phyloP scores from a whole-genome alignment of 2,797 vertebrate species.

The Rhincodon typus region DNA sequence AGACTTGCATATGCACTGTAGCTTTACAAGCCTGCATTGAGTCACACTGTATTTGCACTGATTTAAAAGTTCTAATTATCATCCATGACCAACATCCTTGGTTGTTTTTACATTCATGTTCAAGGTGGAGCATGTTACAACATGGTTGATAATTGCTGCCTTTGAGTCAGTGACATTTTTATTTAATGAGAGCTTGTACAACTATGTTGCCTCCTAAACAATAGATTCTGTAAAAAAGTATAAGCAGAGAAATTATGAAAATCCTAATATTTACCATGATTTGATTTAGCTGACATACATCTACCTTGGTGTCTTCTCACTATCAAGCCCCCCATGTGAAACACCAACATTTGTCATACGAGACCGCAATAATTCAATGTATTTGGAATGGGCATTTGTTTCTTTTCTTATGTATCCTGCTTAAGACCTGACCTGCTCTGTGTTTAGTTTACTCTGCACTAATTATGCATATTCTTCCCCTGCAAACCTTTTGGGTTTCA shows the following conservation, averaged over 20 bases:
- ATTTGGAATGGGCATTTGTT: too few species aligned
- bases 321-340: not conserved
- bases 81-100: not conserved
- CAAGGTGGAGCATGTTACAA: conserved; percentile 10
- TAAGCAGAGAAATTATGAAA: not conserved
- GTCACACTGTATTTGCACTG: not conserved
- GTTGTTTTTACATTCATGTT: conserved; percentile 16
- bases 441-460: too few species aligned
- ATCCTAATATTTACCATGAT: not conserved
- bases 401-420: not conserved
- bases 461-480: not conserved
- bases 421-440: not conserved
- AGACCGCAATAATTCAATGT: not conserved
- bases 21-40: not conserved
- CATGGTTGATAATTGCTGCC: conserved; percentile 7
- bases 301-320: not conserved
- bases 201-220: not conserved
- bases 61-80: conserved; percentile 19
- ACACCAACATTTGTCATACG: not conserved
- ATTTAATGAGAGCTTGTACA: conserved; percentile 10
- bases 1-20: not conserved
- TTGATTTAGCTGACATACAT: not conserved
- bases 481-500: not conserved
- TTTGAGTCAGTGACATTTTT: conserved; percentile 23
- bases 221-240: not conserved